Evolutionary conservation across 1,140 invertebrate species (phyloP).

Genomic region (Drosophila arizonae): DNA sequence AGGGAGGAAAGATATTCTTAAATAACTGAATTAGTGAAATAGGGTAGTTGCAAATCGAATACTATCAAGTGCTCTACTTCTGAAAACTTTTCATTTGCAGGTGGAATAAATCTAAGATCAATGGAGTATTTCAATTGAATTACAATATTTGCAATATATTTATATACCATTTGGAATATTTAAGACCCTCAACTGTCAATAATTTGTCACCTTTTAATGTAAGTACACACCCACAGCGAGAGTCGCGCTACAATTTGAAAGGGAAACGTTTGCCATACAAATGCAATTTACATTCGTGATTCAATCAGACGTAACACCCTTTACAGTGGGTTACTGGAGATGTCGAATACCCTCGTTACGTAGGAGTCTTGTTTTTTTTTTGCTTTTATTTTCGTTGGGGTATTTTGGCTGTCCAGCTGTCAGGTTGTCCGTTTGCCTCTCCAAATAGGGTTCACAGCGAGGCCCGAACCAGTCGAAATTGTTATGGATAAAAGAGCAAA

Average conservation of each 20-base stretch:
- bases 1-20: too few species aligned
- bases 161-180: constrained; percentile 41
- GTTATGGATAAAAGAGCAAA: constrained; percentile 3
- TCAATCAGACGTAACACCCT: neutral
- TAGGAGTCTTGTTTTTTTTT: too few species aligned
- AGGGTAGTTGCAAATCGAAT: too few species aligned
- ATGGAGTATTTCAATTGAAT: constrained; percentile 36
- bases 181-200: constrained; percentile 55
- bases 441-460: constrained; percentile 31
- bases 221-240: too few species aligned
- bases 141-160: constrained; percentile 62
- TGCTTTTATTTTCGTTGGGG: constrained; percentile 8
- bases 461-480: constrained; percentile 18
- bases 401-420: constrained; percentile 29
- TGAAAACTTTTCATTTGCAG: neutral
- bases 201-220: neutral
- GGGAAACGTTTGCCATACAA: constrained; percentile 7
- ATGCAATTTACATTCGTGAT: constrained; percentile 5
- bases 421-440: constrained; percentile 31
- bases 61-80: too few species aligned
- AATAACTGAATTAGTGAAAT: too few species aligned
- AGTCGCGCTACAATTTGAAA: too few species aligned
- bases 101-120: neutral
- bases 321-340: constrained; percentile 32
- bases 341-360: constrained; percentile 27